Conservation (phyloP, 2,888 invertebrate genomes). For the Pegoplata infirma region DNA sequence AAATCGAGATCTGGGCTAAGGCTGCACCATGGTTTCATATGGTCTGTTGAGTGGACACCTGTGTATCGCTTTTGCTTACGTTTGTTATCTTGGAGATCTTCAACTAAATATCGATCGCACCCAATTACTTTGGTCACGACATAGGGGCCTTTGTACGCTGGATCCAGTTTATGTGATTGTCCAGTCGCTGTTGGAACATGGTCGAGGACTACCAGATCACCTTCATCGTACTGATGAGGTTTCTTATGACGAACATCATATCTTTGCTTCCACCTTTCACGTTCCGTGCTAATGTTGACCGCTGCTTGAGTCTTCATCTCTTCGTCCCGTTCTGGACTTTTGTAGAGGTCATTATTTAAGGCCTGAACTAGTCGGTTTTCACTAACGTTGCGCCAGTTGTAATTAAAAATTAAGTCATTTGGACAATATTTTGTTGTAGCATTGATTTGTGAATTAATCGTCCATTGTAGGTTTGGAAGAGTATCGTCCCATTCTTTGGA, state of each 20-base stretch:
- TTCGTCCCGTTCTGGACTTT: not conserved
- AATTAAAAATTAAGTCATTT: conserved; percentile 38
- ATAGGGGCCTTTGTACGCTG: conserved; percentile 49
- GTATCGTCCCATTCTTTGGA: not conserved
- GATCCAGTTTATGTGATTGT: conserved; percentile 48
- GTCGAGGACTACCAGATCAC: conserved; percentile 44
- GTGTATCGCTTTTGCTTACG: conserved; percentile 15
- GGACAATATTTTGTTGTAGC: conserved; percentile 35
- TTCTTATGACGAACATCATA: conserved; percentile 44
- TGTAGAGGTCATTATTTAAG: not conserved
- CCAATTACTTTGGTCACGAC: conserved; percentile 32
- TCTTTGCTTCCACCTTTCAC: conserved; percentile 30
- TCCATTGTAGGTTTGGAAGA: conserved; percentile 5
- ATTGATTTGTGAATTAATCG: conserved; percentile 36
- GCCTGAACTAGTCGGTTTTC: conserved; percentile 25
- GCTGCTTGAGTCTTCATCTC: not conserved
- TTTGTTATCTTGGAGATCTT: conserved; percentile 39
- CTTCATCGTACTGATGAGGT: conserved; percentile 15
- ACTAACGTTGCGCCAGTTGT: conserved; percentile 19
- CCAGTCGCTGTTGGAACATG: conserved; percentile 35
- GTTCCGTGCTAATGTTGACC: not conserved
- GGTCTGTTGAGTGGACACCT: conserved; percentile 31
- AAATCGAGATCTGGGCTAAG: conserved; percentile 11
- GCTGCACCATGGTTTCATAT: conserved; percentile 51
- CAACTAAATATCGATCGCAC: conserved; percentile 39